Evolutionary conservation across 2,113 vertebrate genomes (phyloP), one percentile per base, ranked within the genome.

Genomic region (Phaethon lepturus): DNA sequence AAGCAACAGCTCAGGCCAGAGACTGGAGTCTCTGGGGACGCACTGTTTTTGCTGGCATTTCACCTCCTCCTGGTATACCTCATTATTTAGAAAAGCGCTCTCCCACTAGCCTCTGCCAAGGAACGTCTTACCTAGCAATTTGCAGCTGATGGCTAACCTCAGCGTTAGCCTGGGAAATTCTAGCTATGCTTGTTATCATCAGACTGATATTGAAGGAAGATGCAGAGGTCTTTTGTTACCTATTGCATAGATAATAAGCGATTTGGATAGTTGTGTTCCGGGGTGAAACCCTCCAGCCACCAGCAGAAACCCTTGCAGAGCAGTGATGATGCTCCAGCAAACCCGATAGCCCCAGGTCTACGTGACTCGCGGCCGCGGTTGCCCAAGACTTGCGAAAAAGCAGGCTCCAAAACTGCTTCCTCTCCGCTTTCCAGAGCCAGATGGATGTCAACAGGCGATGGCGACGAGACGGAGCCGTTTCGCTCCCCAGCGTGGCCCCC

Each of bases 301-400:
- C 77, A 81, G 53, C 53, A 66, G 68, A 23, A 82, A 5, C 6
- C 44, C 45, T 33, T 17, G 26, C 25, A 16, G 83, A 10, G 25
- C 0, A 0, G 4, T 4, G 10, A 19, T 13, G 73, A 7, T 44
- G 47, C 58, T 44, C 62, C 59, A 68, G 29, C 40, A 71, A 59
- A 52, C 25, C 49, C 4, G 0, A 6, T 0, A 17, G 29, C 47
- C 50, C 18, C 2, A 2, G 25, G 38, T 3, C 5, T 2, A 7
- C 5, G 8, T 0, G 2, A 52, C 38, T 67, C 4, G 0, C 42
- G 26, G 28, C 88, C 35, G 4, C 0, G 0, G 1, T 25, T 28
- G 4, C 35, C 38, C 13, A 3, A 35, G 58, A 4, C 13, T 8
- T 31, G 23, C 0, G 7, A 72, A 56, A 58, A 66, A 95, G 3